Base-by-base conservation (phyloP, 23 tunicate genomes). In the Phallusia fumigata region DNA sequence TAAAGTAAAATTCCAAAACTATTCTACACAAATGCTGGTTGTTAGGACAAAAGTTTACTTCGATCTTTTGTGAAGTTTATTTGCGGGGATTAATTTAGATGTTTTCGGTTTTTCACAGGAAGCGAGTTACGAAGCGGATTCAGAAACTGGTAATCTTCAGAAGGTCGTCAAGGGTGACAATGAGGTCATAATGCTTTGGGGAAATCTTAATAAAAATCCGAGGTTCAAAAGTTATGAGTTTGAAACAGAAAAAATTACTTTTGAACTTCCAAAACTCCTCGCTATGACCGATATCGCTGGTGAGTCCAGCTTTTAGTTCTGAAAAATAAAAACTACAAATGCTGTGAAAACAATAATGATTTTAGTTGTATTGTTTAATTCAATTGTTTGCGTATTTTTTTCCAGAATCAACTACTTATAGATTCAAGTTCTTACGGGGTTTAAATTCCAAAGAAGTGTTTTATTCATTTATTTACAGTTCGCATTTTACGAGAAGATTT, bases 91-190 rank as follows among this genome's bases (percentile, higher is more conserved):
- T 24, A 6, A 58, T 58, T 1, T 1, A 58, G 1, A 58, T 6
- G 69, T 58, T 1, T 40, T 40, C 3, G 8, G 69, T 58, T 21
- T 24, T 58, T 58, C 28, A 11, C 52, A 94, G 98, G 89, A 94
- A 85, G 93, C 98, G 0, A 80, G 80, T 73, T 85, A 83, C 53
- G 86, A 86, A 74, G 94, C 98, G 8, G 98, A 94, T 73, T 85
- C 90, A 19, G 98, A 94, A 45, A 84, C 95, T 79, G 98, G 98
- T 50, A 94, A 94, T 78, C 83, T 94, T 31, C 93, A 89, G 79
- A 94, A 94, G 74, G 83, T 86, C 45, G 76, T 89, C 50, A 82
- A 85, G 52, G 98, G 94, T 0, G 85, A 53, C 15, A 79, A 83
- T 65, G 98, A 94, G 64, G 73, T 77, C 34, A 36, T 94, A 21